Evolutionary conservation across 2,113 vertebrate species (phyloP), one percentile per base, ranked within the genome.

Genomic region (Phoxinus phoxinus): DNA sequence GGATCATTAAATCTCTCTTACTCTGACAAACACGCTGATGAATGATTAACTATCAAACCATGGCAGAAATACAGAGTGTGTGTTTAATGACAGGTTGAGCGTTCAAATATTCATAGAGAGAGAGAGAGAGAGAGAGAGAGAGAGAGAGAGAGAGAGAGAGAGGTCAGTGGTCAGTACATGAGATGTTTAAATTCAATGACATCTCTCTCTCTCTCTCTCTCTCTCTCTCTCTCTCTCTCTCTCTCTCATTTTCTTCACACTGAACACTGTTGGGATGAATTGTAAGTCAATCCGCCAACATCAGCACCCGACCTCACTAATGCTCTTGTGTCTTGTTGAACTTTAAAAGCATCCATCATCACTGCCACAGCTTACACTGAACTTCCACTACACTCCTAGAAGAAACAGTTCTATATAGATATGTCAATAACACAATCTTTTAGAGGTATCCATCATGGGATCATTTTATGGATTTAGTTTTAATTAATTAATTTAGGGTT

Each of bases 21-120:
- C 27, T 51, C 48, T 51, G 69, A 21, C 10, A 23, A 78, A 78
- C 75, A 78, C 15, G 12, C 21, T 25, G 53, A 23, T 41, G 53
- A 58, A 79, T 37, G 56, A 79, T 79, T 41, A 59, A 41, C 76
- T 41, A 35, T 13, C 30, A 58, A 59, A 79, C 32, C 32, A 79
- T 13, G 3, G 23, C 11, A 41, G 76, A 61, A 37, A 41, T 56
- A 59, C 1, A 59, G 53, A 79, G 23, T 25, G 53, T 76, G 67
- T 73, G 75, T 59, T 78, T 59, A 78, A 37, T 30, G 21, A 78
- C 51, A 76, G 74, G 46, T 76, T 53, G 3, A 30, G 30, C 8
- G 46, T 32, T 76, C 27, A 76, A 76, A 32, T 56, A 53, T 56
- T 58, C 30, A 35, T 51, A 30, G 30, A 13, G 27, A 32, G 13